Percentiles rank a stretch among this genome's conserved stretches.
These are phyloP conservation scores for Leptodactylus fallax DNA, from an alignment of 2,797 vertebrate genomes.

Conservation along the genomic window DNA sequence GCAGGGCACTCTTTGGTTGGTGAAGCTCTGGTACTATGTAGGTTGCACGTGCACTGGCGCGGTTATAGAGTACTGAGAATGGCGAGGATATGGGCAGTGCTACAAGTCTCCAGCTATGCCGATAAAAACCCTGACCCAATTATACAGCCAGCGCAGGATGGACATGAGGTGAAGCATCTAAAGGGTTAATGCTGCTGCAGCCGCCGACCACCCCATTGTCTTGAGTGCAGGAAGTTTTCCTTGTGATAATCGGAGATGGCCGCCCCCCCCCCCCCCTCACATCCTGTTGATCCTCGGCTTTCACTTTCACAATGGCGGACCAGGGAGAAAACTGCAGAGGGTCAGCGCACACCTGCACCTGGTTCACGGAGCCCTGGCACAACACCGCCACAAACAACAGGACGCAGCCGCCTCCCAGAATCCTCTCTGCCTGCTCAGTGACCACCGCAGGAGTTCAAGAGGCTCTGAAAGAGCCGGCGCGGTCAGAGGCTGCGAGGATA, in stretches of 20 bases:
- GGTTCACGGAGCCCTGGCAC: slow-evolving; percentile 5
- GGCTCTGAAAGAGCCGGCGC: too few species aligned
- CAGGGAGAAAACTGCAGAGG: background rate
- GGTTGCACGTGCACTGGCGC: too few species aligned
- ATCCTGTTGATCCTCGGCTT: slow-evolving; percentile 48
- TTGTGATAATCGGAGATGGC: background rate
- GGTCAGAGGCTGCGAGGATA: too few species aligned
- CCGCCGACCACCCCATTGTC: background rate
- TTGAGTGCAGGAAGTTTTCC: slow-evolving; percentile 39
- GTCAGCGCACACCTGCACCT: slow-evolving; percentile 55
- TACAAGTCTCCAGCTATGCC: too few species aligned
- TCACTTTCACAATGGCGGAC: slow-evolving; percentile 52
- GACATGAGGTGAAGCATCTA: background rate
- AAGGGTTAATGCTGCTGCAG: background rate
- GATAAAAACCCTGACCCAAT: too few species aligned
- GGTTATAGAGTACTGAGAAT: too few species aligned
- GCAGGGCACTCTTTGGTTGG: too few species aligned
- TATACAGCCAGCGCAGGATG: too few species aligned
- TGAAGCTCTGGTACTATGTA: too few species aligned
- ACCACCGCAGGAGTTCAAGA: too few species aligned
- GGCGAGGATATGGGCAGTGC: too few species aligned
- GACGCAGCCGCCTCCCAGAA: background rate
- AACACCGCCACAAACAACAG: background rate
- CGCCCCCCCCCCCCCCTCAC: background rate
- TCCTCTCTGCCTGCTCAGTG: background rate